phyloP scores from a whole-genome alignment of 2,888 invertebrate genomes.

The Rugalucina vietnamica region DNA sequence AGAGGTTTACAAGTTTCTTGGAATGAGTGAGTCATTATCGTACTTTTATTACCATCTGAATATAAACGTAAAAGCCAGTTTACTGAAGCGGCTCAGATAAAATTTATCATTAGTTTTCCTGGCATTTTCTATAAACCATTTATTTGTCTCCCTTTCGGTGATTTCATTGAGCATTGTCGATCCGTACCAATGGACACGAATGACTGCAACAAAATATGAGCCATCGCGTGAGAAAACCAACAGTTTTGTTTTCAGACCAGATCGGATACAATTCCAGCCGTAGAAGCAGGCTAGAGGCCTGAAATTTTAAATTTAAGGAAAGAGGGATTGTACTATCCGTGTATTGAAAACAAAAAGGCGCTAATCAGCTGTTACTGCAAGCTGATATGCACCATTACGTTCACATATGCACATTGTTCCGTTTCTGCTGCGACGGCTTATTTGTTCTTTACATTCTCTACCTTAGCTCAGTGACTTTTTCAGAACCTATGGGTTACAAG shows the following conservation, averaged over 20 bases:
- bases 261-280: too few species aligned
- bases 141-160: neutral
- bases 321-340: neutral
- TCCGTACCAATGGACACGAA: too few species aligned
- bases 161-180: neutral
- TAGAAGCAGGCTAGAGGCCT: too few species aligned
- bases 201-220: too few species aligned
- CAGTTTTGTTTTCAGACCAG: too few species aligned
- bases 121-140: neutral
- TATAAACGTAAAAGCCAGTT: neutral
- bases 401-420: neutral
- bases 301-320: too few species aligned
- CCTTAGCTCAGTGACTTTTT: too few species aligned
- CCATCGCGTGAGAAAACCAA: too few species aligned
- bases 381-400: neutral
- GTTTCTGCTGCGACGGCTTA: too few species aligned
- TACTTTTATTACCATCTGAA: neutral
- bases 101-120: neutral
- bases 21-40: slow-evolving; percentile 30
- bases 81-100: neutral
- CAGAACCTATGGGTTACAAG: neutral
- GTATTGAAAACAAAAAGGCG: neutral
- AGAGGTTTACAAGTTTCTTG: slow-evolving; percentile 27
- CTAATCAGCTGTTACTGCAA: neutral
- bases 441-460: too few species aligned